Evolutionary conservation across 2,888 invertebrate species (phyloP), one percentile per base, ranked within the genome.

Genomic region (Prosapia bicincta): DNA sequence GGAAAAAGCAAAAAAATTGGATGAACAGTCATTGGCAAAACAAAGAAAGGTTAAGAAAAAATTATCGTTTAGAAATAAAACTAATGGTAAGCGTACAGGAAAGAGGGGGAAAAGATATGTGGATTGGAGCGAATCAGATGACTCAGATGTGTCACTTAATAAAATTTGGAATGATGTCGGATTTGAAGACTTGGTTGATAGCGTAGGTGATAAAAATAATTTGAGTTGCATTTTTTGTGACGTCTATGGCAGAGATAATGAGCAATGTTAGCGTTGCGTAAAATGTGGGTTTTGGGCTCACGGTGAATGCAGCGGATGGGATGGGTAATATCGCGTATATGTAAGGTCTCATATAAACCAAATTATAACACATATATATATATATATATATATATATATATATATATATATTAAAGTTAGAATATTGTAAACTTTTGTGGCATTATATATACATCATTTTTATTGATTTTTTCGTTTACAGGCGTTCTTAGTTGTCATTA

Each of bases 251-350:
- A 38, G 38, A 13, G 38, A 13, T 38, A 38, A 38, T 13, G 38
- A 30, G 30, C 30, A 28, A 32, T 71, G 71, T 43, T 71, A 54
- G 26, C 32, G 71, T 10, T 71, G 71, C 23, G 71, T 71, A 26
- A 71, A 15, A 24, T 71, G 71, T 71, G 30, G 71, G 54, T 71
- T 71, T 54, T 71, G 43, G 71, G 54, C 54, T 43, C 71, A 71
- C 24, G 43, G 54, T 1, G 43, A 26, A 38, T 71, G 71, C 24
- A 71, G 71, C 7, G 71, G 71, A 7, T 71, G 24, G 30, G 43
- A 66, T 66, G 23, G 66, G 66, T 66, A 30, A 30, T 30, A 30
- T 30, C 30, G 30, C 30, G 9, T 9, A 30, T 9, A 9, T 30
- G 30, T 30, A 30, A 30, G 5, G 30, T 5, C 9, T 30, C 9